Conservation (phyloP, 1,140 invertebrate genomes). For the Coptotermes formosanus region DNA sequence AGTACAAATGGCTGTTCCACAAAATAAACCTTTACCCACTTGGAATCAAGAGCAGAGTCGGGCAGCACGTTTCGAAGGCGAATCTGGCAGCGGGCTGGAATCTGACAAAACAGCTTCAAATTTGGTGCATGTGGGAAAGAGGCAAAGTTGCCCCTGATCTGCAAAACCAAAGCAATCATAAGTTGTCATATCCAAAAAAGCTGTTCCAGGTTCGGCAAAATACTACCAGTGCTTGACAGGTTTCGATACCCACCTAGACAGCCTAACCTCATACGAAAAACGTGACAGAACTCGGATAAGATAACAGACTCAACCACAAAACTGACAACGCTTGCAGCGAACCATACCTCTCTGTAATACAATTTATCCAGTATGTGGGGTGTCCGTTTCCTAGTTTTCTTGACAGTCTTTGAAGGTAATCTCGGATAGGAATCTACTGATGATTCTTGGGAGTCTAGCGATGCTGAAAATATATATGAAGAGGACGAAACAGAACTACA, state of each 20-base stretch:
- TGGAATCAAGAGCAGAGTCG: conserved; percentile 1
- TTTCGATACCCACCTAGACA: too few relatives aligned
- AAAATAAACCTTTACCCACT: neutral
- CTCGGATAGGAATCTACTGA: conserved; percentile 8
- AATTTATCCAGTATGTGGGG: conserved; percentile 6
- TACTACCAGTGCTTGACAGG: too few relatives aligned
- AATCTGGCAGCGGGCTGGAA: neutral
- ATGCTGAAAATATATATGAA: neutral
- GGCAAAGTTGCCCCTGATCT: conserved; percentile 19
- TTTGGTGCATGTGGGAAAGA: neutral
- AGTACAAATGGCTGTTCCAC: neutral
- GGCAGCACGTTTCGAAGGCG: conserved; percentile 25
- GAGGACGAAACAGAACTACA: neutral
- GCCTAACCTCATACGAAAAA: too few relatives aligned
- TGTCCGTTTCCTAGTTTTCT: conserved; percentile 6
- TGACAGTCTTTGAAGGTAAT: neutral
- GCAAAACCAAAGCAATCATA: neutral
- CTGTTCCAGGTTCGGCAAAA: too few relatives aligned
- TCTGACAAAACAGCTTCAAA: neutral
- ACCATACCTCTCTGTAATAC: conserved; percentile 1
- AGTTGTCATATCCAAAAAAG: neutral
- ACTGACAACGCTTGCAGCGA: neutral
- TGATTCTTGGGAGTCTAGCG: conserved; percentile 1
- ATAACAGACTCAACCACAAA: neutral
- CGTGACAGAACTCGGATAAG: too few relatives aligned